Conservation (phyloP, 1,140 invertebrate species). For the Drosophila littoralis region DNA sequence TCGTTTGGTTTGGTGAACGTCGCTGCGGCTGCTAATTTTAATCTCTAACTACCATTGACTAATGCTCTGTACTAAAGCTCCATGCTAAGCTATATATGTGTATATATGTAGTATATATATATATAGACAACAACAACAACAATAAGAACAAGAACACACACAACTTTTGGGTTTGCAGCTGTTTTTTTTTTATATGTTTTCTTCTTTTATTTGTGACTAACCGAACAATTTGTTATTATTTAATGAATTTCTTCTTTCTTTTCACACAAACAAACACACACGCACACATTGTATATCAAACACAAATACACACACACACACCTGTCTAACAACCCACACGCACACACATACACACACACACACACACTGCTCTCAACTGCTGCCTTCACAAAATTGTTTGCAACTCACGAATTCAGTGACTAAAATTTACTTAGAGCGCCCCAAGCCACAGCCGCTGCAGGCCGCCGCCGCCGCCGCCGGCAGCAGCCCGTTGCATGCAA, state of each 20-base stretch:
- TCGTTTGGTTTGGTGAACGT: conserved; percentile 9
- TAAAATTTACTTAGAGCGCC: conserved; percentile 79
- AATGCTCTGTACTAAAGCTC: conserved; percentile 14
- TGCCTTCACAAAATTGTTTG: conserved; percentile 32
- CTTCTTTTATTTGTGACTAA: conserved; percentile 60
- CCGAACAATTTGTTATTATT: conserved; percentile 62
- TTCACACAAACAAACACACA: conserved; percentile 40
- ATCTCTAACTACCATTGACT: conserved; percentile 9
- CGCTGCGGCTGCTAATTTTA: conserved; percentile 12
- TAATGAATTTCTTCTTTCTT: conserved; percentile 74
- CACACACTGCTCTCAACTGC: conserved; percentile 46
- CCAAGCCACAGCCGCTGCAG: conserved; percentile 26
- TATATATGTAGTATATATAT: conserved; percentile 7
- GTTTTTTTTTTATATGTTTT: conserved; percentile 23
- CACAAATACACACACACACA: conserved; percentile 62
- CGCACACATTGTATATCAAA: conserved; percentile 39
- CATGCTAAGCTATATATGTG: neutral
- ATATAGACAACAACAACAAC: conserved; percentile 38
- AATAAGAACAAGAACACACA: conserved; percentile 38
- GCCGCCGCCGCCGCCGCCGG: conserved; percentile 3
- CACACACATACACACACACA: conserved; percentile 13
- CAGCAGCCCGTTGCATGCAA: conserved; percentile 57
- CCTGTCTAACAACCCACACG: conserved; percentile 48
- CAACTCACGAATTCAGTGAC: conserved; percentile 60
- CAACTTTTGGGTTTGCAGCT: conserved; percentile 31